Evolutionary conservation across 2,797 vertebrate species (phyloP), one percentile per base, ranked within the genome.

Genomic region (Thalassophryne amazonica): DNA sequence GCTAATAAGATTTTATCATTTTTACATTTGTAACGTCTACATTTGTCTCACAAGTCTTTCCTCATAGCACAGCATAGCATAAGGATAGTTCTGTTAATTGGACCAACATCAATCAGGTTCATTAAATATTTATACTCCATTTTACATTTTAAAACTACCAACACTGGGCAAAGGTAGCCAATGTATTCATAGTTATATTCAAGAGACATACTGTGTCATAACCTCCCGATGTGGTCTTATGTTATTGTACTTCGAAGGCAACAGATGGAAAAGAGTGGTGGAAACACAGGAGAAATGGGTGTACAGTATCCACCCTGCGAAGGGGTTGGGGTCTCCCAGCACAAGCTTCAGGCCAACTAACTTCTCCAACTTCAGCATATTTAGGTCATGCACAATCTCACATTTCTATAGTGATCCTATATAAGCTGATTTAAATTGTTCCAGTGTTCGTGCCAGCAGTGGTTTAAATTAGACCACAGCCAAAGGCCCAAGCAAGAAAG

Each of bases 221-320:
- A 78, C 50, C 53, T 68, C 57, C 46, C 23, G 39, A 66, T 48
- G 62, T 36, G 39, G 64, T 72, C 70, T 84, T 78, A 84, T 79
- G 77, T 85, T 82, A 84, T 56, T n/a, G 76, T 65, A 69, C 64
- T 73, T 73, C 62, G 71, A 72, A 76, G 69, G 57, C 67, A 64
- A 43, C 68, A 53, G 62, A 79, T 75, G 67, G 82, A 76, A 73
- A 39, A 66, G 35, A 42, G 15, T 65, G 54, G 61, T 70, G 78
- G 68, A 86, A 85, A 79, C 63, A 78, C 66, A 68, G 64, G 41
- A 69, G 61, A 73, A 76, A 78, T 60, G 57, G 68, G 63, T 72
- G 67, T 75, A 78, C 61, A 72, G 64, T 78, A 78, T 77, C 73
- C 72, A 72, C 55, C 69, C 62, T 46, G 25, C 60, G 71, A n/a